Percentiles rank a stretch among this genome's conserved stretches.
Conservation (phyloP, 92 coral and sea anemone genomes). For the Porites evermanni region DNA sequence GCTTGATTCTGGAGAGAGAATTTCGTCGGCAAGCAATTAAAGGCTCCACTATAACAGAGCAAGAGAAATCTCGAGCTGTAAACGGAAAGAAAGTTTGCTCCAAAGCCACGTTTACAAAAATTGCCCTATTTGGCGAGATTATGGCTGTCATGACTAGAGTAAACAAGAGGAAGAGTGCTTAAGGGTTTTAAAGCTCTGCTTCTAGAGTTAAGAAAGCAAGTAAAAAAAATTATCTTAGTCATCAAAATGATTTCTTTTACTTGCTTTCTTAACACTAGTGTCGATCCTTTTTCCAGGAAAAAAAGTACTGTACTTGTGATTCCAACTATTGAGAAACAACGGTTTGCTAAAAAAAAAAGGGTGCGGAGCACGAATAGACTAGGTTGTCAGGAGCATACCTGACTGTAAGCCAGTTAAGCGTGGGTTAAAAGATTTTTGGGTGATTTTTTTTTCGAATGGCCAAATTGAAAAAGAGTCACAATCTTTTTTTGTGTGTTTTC, state of each 20-base stretch:
- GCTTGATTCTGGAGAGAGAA: background rate
- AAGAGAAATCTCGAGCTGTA: background rate
- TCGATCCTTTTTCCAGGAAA: too few relatives aligned
- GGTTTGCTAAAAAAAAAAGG: too few relatives aligned
- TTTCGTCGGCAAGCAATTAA: background rate
- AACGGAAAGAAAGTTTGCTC: background rate
- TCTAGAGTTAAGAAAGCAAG: background rate
- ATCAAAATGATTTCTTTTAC: background rate
- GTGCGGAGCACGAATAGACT: too few relatives aligned
- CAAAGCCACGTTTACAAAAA: background rate
- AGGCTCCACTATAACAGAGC: too few relatives aligned
- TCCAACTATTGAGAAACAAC: too few relatives aligned
- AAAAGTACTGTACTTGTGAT: too few relatives aligned
- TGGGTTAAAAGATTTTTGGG: too few relatives aligned
- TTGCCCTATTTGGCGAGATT: background rate
- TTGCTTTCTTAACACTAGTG: background rate
- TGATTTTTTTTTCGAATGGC: too few relatives aligned
- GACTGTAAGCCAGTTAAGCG: too few relatives aligned
- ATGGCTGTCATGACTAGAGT: background rate
- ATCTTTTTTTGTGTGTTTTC: too few relatives aligned
- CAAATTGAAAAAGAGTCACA: too few relatives aligned
- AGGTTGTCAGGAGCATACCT: too few relatives aligned
- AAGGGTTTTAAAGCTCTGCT: background rate
- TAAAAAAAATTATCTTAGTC: background rate
- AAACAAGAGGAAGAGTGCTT: background rate